Evolutionary conservation across 2,113 vertebrate species (phyloP).

Genomic region (Ictidomys tridecemlineatus): DNA sequence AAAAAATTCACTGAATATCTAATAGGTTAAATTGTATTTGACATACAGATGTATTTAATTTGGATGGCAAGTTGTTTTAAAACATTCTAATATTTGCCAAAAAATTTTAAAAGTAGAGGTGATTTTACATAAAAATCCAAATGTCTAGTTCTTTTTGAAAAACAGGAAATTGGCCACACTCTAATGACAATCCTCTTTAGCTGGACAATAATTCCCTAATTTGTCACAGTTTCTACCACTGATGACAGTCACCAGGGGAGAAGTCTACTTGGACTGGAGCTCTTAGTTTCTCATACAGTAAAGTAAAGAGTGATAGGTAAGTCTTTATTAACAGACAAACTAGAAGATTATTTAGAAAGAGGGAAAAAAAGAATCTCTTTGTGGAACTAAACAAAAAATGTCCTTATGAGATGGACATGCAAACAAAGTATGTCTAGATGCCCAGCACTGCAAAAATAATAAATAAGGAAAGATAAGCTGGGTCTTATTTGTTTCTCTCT

Average conservation of each 20-base stretch:
- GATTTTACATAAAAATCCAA: not conserved
- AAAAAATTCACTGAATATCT: too few species aligned
- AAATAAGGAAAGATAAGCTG: not conserved
- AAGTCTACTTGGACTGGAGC: not conserved
- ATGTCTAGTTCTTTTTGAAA: not conserved
- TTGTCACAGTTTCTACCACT: not conserved
- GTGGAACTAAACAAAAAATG: not conserved
- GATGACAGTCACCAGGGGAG: not conserved
- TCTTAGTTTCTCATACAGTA: not conserved
- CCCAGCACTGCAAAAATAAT: not conserved
- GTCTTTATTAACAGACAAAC: constrained; percentile 30
- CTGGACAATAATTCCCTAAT: not conserved
- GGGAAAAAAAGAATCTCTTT: not conserved
- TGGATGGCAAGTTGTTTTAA: not conserved
- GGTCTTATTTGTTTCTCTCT: not conserved
- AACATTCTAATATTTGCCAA: not conserved
- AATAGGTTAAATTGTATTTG: not conserved
- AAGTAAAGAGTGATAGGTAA: not conserved
- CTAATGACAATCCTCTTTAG: not conserved
- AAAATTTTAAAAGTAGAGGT: not conserved
- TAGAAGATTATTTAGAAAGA: not conserved
- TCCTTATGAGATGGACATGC: not conserved
- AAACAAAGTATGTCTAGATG: not conserved
- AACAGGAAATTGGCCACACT: not conserved
- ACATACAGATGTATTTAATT: not conserved